These are phyloP conservation scores for Hedya salicella DNA, from an alignment of 2,888 invertebrate species.

Conservation along the genomic window DNA sequence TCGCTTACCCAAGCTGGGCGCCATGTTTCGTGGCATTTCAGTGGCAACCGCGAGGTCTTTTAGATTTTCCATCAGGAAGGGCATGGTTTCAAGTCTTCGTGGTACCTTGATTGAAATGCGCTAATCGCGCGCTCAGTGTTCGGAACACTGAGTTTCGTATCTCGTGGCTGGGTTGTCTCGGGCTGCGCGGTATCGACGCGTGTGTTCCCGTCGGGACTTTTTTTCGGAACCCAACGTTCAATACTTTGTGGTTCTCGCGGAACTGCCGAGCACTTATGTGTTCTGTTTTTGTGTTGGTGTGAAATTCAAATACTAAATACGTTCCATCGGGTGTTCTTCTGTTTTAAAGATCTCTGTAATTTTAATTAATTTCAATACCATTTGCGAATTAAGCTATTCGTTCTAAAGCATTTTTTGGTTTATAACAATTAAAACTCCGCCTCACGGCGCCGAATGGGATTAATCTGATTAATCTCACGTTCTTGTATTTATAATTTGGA, in stretches of 20 bases:
- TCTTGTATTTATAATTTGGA: conserved; percentile 1
- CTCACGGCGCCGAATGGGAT: no score
- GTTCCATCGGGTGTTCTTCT: no score
- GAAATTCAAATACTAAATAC: neutral
- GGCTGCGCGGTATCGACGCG: conserved; percentile 13
- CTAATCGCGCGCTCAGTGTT: conserved; percentile 20
- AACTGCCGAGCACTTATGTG: conserved; percentile 30
- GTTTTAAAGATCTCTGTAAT: neutral
- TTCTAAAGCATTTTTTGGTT: no score
- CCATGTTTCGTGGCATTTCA: conserved; percentile 10
- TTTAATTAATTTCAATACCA: neutral
- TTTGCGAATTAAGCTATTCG: conserved; percentile 4
- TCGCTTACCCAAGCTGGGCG: conserved; percentile 24
- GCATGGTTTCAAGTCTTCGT: neutral
- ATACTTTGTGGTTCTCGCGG: conserved; percentile 19
- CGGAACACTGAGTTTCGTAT: conserved; percentile 26
- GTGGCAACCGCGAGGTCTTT: conserved; percentile 26
- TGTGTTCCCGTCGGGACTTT: conserved; percentile 25
- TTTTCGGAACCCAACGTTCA: conserved; percentile 10
- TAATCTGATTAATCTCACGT: neutral
- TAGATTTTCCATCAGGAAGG: conserved; percentile 13
- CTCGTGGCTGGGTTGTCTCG: conserved; percentile 31
- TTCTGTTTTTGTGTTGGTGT: conserved; percentile 1
- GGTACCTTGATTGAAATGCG: neutral
- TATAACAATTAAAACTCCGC: no score